phyloP scores from a whole-genome alignment of 2,113 vertebrate genomes.

The Neotragus moschatus region DNA sequence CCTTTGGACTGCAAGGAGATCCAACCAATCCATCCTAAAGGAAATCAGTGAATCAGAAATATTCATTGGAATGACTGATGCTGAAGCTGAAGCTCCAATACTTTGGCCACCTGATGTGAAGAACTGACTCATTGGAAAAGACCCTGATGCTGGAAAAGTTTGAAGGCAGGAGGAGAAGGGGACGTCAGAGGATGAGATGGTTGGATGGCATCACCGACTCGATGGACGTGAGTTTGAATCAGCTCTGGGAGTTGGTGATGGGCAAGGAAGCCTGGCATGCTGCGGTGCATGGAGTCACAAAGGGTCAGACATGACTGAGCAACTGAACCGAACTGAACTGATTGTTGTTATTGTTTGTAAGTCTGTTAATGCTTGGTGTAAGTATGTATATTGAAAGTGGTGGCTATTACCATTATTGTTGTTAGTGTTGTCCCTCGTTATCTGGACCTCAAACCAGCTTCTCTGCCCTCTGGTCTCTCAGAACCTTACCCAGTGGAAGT shows the following conservation, averaged over 20 bases:
- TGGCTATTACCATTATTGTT: not conserved
- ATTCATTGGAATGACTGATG: not conserved
- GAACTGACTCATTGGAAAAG: not conserved
- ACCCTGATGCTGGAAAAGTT: not conserved
- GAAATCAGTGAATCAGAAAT: not conserved
- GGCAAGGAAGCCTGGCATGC: not conserved
- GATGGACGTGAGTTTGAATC: not conserved
- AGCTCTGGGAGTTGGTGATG: not conserved
- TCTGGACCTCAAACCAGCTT: not conserved
- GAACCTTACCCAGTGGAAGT: not conserved
- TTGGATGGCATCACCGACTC: not conserved
- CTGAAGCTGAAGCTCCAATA: not conserved
- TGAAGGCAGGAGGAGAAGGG: not conserved
- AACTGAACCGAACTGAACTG: not conserved
- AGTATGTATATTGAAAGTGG: not conserved
- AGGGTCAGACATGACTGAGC: not conserved
- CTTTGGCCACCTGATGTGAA: not conserved
- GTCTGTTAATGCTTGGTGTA: not conserved
- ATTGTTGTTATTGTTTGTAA: not conserved
- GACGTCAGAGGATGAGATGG: not conserved
- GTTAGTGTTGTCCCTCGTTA: not conserved
- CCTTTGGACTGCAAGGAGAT: not conserved
- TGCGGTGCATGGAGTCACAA: not conserved
- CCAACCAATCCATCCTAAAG: not conserved
- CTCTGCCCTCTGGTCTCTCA: not conserved